Percentiles rank a stretch among this genome's conserved stretches.
These are phyloP conservation scores for Meloidogyne hapla DNA, from an alignment of 1,140 invertebrate genomes.

Conservation along the genomic window DNA sequence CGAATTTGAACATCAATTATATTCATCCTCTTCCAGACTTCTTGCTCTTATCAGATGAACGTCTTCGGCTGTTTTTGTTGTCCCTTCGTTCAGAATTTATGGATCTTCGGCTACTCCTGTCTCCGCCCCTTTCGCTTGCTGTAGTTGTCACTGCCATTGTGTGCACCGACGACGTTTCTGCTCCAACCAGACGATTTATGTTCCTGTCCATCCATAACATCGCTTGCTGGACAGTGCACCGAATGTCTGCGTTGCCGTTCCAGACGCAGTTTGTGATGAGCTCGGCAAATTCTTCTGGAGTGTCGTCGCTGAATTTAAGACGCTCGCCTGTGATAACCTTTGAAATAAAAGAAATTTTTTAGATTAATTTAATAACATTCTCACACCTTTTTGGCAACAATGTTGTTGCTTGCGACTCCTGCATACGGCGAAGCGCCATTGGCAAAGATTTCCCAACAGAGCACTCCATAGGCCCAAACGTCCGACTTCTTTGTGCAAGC, in stretches of 20 bases:
- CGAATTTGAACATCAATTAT: no score
- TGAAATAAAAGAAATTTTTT: not conserved
- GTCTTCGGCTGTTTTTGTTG: not conserved
- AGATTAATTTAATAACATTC: not conserved
- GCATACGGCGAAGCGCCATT: slow-evolving; percentile 28
- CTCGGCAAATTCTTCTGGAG: not conserved
- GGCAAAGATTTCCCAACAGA: slow-evolving; percentile 35
- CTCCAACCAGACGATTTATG: not conserved
- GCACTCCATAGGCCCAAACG: slow-evolving; percentile 31
- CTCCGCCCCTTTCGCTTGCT: not conserved
- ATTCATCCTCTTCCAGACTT: not conserved
- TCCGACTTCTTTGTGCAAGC: slow-evolving; percentile 37
- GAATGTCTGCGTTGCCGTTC: not conserved
- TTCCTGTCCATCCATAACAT: not conserved
- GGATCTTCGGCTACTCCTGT: not conserved
- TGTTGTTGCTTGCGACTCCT: not conserved
- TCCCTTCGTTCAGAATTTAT: not conserved
- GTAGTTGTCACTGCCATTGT: not conserved
- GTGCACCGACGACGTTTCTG: not conserved
- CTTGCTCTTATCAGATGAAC: not conserved
- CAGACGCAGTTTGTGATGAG: not conserved
- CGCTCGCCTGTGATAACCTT: slow-evolving; percentile 1
- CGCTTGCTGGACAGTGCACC: not conserved
- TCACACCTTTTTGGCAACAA: slow-evolving; percentile 19
- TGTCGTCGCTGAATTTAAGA: not conserved